Base-by-base conservation (phyloP, 2,888 invertebrate species). In the Stictocephala bisonia region DNA sequence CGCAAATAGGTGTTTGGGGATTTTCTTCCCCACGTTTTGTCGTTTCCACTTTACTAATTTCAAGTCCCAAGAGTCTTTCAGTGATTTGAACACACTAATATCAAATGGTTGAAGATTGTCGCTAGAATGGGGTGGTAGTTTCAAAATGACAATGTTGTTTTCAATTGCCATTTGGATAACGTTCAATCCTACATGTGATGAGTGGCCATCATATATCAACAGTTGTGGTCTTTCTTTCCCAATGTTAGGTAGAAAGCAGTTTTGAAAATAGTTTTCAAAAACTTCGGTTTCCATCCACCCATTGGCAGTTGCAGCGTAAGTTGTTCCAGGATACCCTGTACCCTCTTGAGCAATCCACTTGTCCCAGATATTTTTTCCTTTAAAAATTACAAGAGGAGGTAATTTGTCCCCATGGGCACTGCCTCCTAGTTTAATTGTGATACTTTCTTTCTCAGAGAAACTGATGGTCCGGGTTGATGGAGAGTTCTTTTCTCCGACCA, bases 291-390 rank as follows among this genome's bases (percentile, higher is more conserved):
- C 58, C 80, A 80, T 81, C 80, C 79, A 80, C 15, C 83, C 82
- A 13, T 79, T 81, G 15, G 22, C 73, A 50, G 81, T 82, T 1
- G 83, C 82, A 26, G 81, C 79, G 67, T 79, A 79, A 4, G 74
- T 56, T 26, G 80, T 80, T n/a, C 75, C 77, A 53, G 79, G 79
- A 75, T 76, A 81, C 0, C 68, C 78, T 67, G 76, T 71, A 51
- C 72, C 69, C 58, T 73, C 74, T 53, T 75, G 75, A 27, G 81
- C 80, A 26, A 53, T 70, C 81, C 81, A 83, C 69, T 79, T 75
- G 74, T 82, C 80, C 81, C 83, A 83, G 15, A 81, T 73, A 78
- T 80, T 77, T 78, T 82, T 82, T 13, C 81, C 79, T 68, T 81
- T 81, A 75, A 79, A 81, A 51, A 82, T 80, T 26, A 82, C 81